These are phyloP conservation scores for Papilio machaon DNA, from an alignment of 1,140 invertebrate species.

Conservation along the genomic window DNA sequence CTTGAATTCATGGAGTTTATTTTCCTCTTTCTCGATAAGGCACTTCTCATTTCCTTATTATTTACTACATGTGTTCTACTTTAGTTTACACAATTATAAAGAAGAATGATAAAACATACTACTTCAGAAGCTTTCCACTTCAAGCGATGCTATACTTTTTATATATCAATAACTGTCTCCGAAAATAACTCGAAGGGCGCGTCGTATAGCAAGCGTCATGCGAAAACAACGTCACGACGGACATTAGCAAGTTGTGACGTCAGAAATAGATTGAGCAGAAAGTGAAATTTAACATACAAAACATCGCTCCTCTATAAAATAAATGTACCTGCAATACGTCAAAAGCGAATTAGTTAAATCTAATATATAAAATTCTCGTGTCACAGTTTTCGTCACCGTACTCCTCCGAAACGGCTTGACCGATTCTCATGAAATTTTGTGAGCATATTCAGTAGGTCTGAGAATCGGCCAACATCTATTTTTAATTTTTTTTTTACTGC, in stretches of 20 bases:
- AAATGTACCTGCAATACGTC: too few relatives aligned
- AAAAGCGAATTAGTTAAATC: too few relatives aligned
- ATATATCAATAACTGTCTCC: neutral
- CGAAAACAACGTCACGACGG: neutral
- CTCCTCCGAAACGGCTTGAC: too few relatives aligned
- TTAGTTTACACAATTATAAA: neutral
- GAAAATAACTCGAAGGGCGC: neutral
- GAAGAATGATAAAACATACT: neutral
- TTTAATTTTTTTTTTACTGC: neutral
- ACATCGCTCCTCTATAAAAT: too few relatives aligned
- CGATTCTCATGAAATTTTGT: too few relatives aligned
- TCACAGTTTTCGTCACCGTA: too few relatives aligned
- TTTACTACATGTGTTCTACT: too few relatives aligned
- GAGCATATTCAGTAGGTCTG: too few relatives aligned
- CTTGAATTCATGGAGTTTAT: neutral
- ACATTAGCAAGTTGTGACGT: neutral
- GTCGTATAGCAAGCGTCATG: neutral
- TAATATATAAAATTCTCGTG: too few relatives aligned
- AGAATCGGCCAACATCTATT: too few relatives aligned
- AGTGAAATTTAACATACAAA: neutral
- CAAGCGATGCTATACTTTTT: too few relatives aligned
- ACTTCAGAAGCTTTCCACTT: too few relatives aligned
- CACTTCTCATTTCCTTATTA: neutral
- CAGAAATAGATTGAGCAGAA: neutral
- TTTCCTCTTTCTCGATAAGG: neutral